Base-by-base conservation (phyloP, 2,113 vertebrate species). In the Chloebia gouldiae region DNA sequence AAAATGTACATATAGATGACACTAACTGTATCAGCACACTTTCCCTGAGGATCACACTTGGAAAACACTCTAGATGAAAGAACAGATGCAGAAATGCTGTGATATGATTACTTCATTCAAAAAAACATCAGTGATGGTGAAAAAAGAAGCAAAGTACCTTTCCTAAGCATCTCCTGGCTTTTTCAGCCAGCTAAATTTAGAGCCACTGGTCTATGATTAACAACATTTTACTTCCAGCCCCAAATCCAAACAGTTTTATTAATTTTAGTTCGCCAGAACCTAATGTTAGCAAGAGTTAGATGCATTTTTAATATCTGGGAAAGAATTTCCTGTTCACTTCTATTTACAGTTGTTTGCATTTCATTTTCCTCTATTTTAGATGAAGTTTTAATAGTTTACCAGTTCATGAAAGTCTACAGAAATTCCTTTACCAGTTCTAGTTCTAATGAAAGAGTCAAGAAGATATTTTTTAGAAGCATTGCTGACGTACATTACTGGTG, bases 341-440 rank as follows among this genome's bases (percentile, higher is more conserved):
- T 95, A 92, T 95, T 95, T 90, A 70, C 59, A 94, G 78, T 47
- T 91, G 63, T 87, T 87, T 82, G 66, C 20, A 54, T 95, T 93
- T 88, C n/a, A 50, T 83, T 92, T 47, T 81, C 44, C 82, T 33
- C 6, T 88, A 10, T 93, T 96, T 96, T 90, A 92, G 79, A 73
- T 78, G 37, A 70, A 68, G 18, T 54, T 90, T 80, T 65, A 93
- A 83, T 86, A 88, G 35, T 51, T 90, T 35, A 72, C 42, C 35
- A 78, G 18, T 73, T 93, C 37, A 35, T 68, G 49, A 70, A 90
- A 70, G 37, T 40, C 44, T 78, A 37, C 72, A 85, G 54, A 80
- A 23, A 31, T 90, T 92, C 37, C 39, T 73, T 51, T 3, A 2
- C 18, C 59, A 63, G 33, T 40, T 50, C 63, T 45, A 45, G 40